These are phyloP conservation scores for Furnarius figulus DNA, from an alignment of 2,113 vertebrate genomes.

Conservation along the genomic window DNA sequence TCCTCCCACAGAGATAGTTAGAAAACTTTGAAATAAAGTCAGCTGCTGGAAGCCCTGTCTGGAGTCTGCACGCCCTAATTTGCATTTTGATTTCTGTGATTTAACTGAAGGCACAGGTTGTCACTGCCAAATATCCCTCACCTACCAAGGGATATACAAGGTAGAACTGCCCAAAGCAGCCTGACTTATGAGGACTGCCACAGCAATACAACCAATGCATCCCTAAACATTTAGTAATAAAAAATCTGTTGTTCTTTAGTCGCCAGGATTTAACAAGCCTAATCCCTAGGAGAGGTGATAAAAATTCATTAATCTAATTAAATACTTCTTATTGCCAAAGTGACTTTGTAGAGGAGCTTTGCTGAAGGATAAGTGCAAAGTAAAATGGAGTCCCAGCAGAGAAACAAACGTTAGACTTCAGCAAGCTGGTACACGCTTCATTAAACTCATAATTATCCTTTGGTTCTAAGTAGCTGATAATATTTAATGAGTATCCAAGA, in stretches of 20 bases:
- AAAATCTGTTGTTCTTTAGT: constrained; percentile 96
- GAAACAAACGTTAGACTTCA: constrained; percentile 87
- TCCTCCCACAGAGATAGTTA: constrained; percentile 39
- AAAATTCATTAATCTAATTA: constrained; percentile 99
- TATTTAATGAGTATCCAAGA: constrained; percentile 97
- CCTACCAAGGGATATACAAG: constrained; percentile 77
- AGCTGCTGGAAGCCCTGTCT: constrained; percentile 66
- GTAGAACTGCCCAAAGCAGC: constrained; percentile 85
- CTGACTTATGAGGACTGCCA: constrained; percentile 75
- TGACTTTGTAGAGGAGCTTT: constrained; percentile 93
- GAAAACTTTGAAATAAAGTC: constrained; percentile 73
- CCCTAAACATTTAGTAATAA: constrained; percentile 88
- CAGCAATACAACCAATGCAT: constrained; percentile 67
- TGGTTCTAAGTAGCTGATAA: constrained; percentile 98
- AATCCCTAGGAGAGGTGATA: constrained; percentile 90
- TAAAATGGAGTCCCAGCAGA: constrained; percentile 97
- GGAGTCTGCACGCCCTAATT: constrained; percentile 68
- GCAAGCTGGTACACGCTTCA: constrained; percentile 94
- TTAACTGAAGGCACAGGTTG: constrained; percentile 84
- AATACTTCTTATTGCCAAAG: constrained; percentile 99
- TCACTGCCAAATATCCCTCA: constrained; percentile 79
- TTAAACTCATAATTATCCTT: constrained; percentile 99
- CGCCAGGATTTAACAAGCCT: constrained; percentile 89
- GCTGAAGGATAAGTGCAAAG: constrained; percentile 99
- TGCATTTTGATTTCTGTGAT: constrained; percentile 83